These are phyloP conservation scores for Mastacembelus armatus DNA, from an alignment of 2,797 vertebrate species.

Conservation along the genomic window DNA sequence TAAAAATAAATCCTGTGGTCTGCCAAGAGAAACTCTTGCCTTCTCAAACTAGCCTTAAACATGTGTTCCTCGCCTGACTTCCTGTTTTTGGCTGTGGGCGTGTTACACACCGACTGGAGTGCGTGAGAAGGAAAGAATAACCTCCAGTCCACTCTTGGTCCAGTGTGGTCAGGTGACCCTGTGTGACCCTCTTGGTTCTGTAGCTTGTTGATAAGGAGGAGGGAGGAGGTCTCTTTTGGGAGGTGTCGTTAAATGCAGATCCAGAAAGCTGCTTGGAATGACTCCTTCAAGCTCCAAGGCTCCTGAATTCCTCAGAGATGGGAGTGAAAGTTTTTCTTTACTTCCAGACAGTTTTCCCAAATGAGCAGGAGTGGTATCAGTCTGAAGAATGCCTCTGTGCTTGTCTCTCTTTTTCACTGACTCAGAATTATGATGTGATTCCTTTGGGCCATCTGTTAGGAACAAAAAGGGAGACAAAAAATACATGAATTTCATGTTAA, in stretches of 20 bases:
- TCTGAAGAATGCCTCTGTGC: constrained; percentile 48
- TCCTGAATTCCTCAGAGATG: constrained; percentile 71
- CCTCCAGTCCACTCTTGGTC: constrained; percentile 47
- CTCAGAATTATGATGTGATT: constrained; percentile 1
- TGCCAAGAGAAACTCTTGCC: constrained; percentile 54
- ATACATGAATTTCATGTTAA: background rate
- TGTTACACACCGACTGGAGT: constrained; percentile 18
- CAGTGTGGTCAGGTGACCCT: constrained; percentile 40
- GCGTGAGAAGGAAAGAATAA: constrained; percentile 46
- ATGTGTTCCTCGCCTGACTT: constrained; percentile 45
- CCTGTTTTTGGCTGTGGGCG: constrained; percentile 59
- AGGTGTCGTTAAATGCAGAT: constrained; percentile 44
- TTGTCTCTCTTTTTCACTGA: constrained; percentile 35
- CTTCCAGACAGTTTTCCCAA: constrained; percentile 47
- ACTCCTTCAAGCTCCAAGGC: constrained; percentile 55
- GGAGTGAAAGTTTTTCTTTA: constrained; percentile 58
- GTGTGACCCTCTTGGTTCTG: constrained; percentile 52
- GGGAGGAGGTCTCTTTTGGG: constrained; percentile 51
- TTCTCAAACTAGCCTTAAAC: constrained; percentile 26
- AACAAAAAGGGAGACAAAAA: constrained; percentile 24
- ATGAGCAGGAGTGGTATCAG: constrained; percentile 40
- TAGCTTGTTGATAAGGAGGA: constrained; percentile 67
- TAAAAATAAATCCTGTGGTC: constrained; percentile 47
- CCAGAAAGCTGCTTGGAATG: constrained; percentile 51
- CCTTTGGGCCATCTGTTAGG: constrained; percentile 62